Base-by-base conservation (phyloP, 2,797 vertebrate genomes). In the Carduelis carduelis region DNA sequence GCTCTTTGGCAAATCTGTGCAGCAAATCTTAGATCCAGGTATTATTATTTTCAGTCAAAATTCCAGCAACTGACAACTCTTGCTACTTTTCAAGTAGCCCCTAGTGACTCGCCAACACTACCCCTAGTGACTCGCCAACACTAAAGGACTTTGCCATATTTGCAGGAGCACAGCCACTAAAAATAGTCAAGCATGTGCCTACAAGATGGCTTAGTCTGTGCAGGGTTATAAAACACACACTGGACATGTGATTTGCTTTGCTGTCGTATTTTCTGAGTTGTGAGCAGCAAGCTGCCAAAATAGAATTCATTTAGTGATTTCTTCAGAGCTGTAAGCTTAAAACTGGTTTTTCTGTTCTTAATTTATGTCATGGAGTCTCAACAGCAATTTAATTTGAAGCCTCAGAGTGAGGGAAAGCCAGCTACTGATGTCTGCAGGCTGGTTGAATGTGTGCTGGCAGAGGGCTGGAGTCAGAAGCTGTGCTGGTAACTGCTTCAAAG, bases 311-410 rank as follows among this genome's bases (percentile, higher is more conserved):
- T 95, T 88, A 55, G 80, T 94, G 93, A 91, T 96, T 94, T 93
- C 95, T 97, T 95, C 93, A 95, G 93, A 97, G 90, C 83, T 23
- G 7, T 85, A 95, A 94, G 87, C 95, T 95, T 95, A 91, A 94
- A 97, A 95, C 91, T 91, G 87, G 15, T 80, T 97, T 96, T 97
- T 96, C 96, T 97, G 90, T 95, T 97, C 95, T 95, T 97, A 97
- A 97, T 96, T 96, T 97, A 97, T 96, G 94, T 95, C 92, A 89
- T 14, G 43, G 94, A 90, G 46, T 92, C 96, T 97, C 96, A 77
- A 93, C 87, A 96, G 91, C 93, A 95, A 95, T 95, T 97, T 97
- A 96, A 96, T 76, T 76, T 95, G 93, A 96, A 97, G 95, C 87
- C 94, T 91, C 65, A 30, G 92, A 87, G 72, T 30, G 47, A 75